Conservation (phyloP, 1,140 invertebrate species). For the Tetramorium parvispinum region DNA sequence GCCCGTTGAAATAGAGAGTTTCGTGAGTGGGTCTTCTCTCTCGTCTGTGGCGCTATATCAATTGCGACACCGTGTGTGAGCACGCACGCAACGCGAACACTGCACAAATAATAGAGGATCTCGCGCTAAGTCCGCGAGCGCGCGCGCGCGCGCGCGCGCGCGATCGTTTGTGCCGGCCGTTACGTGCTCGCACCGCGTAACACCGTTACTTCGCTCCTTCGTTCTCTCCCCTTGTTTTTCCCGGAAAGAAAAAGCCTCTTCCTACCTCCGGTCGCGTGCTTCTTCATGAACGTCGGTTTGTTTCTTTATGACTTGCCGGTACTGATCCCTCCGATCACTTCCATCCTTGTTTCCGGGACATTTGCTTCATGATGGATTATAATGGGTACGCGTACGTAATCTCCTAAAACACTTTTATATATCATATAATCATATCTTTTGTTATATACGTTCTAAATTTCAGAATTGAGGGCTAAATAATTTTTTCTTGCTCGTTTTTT, state of each 20-base stretch:
- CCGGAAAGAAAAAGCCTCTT: constrained; percentile 28
- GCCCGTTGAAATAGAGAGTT: constrained; percentile 70
- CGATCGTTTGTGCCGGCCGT: constrained; percentile 13
- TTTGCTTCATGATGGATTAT: not conserved
- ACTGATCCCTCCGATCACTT: not conserved
- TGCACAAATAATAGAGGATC: constrained; percentile 55
- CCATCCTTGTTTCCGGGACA: not conserved
- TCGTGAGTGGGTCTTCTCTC: constrained; percentile 16
- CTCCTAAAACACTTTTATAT: not conserved
- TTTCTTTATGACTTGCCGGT: not conserved
- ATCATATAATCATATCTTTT: not conserved
- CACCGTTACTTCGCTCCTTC: constrained; percentile 12
- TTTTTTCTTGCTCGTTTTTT: not conserved
- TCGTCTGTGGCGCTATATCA: not conserved
- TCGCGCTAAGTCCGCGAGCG: not conserved
- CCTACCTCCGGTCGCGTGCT: not conserved
- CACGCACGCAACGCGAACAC: not conserved
- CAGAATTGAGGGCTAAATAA: not conserved
- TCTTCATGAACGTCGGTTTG: not conserved
- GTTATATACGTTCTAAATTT: not conserved
- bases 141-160: not conserved
- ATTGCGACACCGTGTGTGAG: constrained; percentile 58
- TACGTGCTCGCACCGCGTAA: constrained; percentile 29
- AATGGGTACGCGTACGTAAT: no score
- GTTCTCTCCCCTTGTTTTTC: not conserved